phyloP scores from a whole-genome alignment of 2,888 invertebrate species.

The Andrena minutula region DNA sequence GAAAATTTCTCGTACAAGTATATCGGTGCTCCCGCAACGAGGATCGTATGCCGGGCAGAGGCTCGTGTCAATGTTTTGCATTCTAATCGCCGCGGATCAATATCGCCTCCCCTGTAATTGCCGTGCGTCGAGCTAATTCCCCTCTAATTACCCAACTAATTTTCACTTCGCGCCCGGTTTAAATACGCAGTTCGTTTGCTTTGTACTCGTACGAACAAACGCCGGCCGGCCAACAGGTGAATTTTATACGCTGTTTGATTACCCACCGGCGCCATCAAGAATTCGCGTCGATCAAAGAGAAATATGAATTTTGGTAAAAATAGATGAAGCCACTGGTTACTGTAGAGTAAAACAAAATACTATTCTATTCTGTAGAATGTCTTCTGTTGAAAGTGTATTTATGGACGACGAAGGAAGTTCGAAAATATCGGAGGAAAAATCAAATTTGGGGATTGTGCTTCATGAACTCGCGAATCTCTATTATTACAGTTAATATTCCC shows the following conservation, averaged over 20 bases:
- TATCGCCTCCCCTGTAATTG: constrained; percentile 5
- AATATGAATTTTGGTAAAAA: too few species aligned
- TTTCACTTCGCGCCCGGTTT: constrained; percentile 16
- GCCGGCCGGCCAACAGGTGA: constrained; percentile 42
- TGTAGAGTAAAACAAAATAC: too few species aligned
- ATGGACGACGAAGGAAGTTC: too few species aligned
- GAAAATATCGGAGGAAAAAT: too few species aligned
- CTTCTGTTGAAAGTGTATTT: too few species aligned
- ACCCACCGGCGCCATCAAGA: neutral
- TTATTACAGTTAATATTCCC: too few species aligned
- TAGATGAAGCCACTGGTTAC: too few species aligned
- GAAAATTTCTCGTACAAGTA: constrained; percentile 15
- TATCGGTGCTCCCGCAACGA: neutral
- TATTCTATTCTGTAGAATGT: too few species aligned
- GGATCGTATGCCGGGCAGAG: constrained; percentile 8
- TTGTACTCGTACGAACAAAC: neutral
- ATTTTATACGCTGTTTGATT: constrained; percentile 22
- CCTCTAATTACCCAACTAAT: constrained; percentile 33
- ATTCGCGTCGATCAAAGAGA: too few species aligned
- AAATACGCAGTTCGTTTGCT: constrained; percentile 3
- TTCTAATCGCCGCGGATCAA: constrained; percentile 42
- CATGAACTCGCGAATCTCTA: too few species aligned
- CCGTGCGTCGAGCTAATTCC: constrained; percentile 20
- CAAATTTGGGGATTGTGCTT: too few species aligned
- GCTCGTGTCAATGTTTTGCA: constrained; percentile 43